These are phyloP conservation scores for Hypomecis atomaria DNA, from an alignment of 2,888 invertebrate species.

Conservation along the genomic window DNA sequence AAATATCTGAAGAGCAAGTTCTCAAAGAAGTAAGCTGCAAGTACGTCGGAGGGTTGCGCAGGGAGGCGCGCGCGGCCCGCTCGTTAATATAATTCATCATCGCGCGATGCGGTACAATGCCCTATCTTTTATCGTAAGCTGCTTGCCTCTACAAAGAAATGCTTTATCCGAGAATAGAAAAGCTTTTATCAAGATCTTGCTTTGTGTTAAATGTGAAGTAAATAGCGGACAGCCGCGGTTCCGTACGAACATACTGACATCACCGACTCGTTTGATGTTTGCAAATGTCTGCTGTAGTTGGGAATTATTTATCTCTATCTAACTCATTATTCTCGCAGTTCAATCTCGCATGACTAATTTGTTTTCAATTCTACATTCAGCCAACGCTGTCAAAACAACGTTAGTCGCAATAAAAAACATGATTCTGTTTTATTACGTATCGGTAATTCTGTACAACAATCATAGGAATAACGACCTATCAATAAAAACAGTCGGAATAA, in stretches of 20 bases:
- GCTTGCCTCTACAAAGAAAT: slow-evolving; percentile 31
- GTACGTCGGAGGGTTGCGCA: background rate
- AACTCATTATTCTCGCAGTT: background rate
- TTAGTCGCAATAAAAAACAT: background rate
- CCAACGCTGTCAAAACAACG: background rate
- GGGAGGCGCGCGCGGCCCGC: slow-evolving; percentile 5
- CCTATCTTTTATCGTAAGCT: slow-evolving; percentile 29
- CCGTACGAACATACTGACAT: background rate
- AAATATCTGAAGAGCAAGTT: slow-evolving; percentile 17
- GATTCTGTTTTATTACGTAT: background rate
- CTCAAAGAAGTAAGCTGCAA: slow-evolving; percentile 13
- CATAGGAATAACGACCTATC: background rate
- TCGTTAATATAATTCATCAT: slow-evolving; percentile 35
- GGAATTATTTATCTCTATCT: background rate
- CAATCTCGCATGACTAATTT: background rate
- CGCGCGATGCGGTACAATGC: slow-evolving; percentile 33
- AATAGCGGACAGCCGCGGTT: slow-evolving; percentile 6
- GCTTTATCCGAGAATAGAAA: slow-evolving; percentile 33
- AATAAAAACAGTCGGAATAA: background rate
- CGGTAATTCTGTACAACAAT: no score
- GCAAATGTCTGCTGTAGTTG: background rate
- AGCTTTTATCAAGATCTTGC: slow-evolving; percentile 22
- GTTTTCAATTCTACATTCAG: background rate
- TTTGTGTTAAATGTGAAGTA: slow-evolving; percentile 22
- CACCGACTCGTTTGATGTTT: slow-evolving; percentile 8